Percentiles rank a stretch among this genome's conserved stretches.
Conservation (phyloP, 2,113 vertebrate genomes). For the Microtus montanus region DNA sequence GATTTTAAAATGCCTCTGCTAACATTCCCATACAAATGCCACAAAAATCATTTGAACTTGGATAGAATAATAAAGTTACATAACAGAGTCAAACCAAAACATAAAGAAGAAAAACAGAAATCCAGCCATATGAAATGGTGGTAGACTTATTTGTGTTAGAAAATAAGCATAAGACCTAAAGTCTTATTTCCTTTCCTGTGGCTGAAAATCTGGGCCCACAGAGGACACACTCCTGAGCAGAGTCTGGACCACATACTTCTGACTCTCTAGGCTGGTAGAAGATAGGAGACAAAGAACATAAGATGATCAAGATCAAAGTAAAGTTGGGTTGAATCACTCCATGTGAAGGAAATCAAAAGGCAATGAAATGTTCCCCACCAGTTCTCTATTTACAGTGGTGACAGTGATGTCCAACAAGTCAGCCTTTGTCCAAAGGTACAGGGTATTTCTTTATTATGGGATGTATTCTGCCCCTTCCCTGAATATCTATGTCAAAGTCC, state of each 20-base stretch:
- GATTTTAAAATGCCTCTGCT: not conserved
- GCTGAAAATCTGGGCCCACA: not conserved
- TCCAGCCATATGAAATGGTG: not conserved
- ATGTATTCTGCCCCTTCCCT: not conserved
- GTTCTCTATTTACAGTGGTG: not conserved
- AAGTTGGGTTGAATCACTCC: not conserved
- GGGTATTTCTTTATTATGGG: not conserved
- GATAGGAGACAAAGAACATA: not conserved
- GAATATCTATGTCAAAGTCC: not conserved
- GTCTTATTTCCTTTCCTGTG: not conserved
- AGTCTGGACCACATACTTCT: not conserved
- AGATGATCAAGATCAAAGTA: not conserved
- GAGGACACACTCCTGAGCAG: not conserved
- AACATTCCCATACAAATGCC: not conserved
- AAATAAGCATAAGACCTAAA: not conserved
- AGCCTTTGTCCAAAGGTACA: not conserved
- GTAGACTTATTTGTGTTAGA: not conserved
- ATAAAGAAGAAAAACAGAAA: not conserved
- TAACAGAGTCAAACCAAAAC: not conserved
- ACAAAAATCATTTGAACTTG: slow-evolving; percentile 6
- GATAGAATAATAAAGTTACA: not conserved
- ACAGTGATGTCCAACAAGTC: not conserved
- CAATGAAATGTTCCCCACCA: not conserved
- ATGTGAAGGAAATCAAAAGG: not conserved
- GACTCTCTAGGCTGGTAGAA: not conserved